A percentile compares a stretch with the other conserved stretches of the same genome.
phyloP scores from a whole-genome alignment of 2,797 vertebrate genomes.

The Platalea minor region DNA sequence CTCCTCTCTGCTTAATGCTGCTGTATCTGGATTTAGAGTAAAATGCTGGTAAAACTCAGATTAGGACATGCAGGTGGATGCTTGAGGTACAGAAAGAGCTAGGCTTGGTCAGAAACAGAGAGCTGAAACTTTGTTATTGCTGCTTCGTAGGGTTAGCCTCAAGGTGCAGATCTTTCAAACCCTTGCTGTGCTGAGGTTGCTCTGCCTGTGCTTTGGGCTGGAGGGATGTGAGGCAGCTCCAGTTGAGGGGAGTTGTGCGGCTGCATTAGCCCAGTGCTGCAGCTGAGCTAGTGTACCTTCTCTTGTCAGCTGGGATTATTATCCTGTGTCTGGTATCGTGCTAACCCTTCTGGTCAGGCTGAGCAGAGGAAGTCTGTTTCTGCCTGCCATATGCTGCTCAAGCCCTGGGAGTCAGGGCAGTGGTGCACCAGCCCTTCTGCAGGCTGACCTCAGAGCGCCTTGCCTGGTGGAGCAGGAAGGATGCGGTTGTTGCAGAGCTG shows the following conservation, averaged over 20 bases:
- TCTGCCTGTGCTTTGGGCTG: neutral
- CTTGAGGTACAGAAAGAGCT: neutral
- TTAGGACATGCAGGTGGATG: neutral
- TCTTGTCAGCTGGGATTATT: neutral
- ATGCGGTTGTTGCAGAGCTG: accelerated
- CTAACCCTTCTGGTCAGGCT: neutral
- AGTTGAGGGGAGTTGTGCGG: neutral
- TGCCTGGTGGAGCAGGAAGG: neutral
- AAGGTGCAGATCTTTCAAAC: neutral
- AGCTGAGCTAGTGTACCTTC: neutral
- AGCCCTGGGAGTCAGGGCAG: neutral
- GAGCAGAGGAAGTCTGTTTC: neutral
- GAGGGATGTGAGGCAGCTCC: neutral
- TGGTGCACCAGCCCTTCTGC: neutral
- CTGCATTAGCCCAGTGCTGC: neutral
- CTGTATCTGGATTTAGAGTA: neutral
- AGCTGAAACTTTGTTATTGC: neutral
- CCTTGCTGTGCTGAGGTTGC: neutral
- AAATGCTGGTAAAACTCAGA: neutral
- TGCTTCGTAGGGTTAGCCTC: neutral
- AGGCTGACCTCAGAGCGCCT: neutral
- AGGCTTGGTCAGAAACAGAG: neutral
- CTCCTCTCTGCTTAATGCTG: neutral
- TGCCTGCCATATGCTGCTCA: neutral
- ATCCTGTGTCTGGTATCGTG: neutral